Conservation (phyloP, 2,888 invertebrate species). For the Malthinus seriepunctatus region DNA sequence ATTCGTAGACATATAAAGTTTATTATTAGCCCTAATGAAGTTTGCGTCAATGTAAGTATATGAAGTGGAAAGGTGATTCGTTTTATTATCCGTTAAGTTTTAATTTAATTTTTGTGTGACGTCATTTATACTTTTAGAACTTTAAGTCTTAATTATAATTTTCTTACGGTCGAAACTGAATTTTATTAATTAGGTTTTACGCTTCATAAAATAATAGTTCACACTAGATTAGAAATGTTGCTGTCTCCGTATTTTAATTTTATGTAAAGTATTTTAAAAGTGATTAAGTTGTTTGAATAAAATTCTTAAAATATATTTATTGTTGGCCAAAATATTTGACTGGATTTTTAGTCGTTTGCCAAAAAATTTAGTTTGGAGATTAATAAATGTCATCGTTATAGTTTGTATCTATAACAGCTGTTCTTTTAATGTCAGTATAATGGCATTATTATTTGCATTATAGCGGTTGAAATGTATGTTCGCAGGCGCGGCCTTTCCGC, state of each 20-base stretch:
- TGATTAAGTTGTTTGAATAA: background rate
- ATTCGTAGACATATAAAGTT: too few species aligned
- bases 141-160: too few species aligned
- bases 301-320: slow-evolving; percentile 5
- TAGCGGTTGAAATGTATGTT: slow-evolving; percentile 38
- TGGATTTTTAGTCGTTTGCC: background rate
- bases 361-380: slow-evolving; percentile 22
- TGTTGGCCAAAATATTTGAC: background rate
- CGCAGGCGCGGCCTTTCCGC: slow-evolving; percentile 41
- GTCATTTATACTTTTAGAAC: background rate
- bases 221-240: background rate
- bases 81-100: too few species aligned
- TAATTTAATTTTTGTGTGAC: too few species aligned
- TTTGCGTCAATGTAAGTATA: too few species aligned
- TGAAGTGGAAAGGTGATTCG: too few species aligned
- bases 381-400: slow-evolving; percentile 36
- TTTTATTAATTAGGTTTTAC: too few species aligned
- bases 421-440: slow-evolving; percentile 43
- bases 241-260: background rate
- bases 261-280: background rate
- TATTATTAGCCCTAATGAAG: too few species aligned
- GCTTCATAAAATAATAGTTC: too few species aligned
- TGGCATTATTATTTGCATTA: slow-evolving; percentile 47
- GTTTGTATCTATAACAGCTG: slow-evolving; percentile 42
- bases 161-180: too few species aligned